phyloP scores from a whole-genome alignment of 37 sponge, comb jelly and placozoan genomes.

The Theonella swinhoei region DNA sequence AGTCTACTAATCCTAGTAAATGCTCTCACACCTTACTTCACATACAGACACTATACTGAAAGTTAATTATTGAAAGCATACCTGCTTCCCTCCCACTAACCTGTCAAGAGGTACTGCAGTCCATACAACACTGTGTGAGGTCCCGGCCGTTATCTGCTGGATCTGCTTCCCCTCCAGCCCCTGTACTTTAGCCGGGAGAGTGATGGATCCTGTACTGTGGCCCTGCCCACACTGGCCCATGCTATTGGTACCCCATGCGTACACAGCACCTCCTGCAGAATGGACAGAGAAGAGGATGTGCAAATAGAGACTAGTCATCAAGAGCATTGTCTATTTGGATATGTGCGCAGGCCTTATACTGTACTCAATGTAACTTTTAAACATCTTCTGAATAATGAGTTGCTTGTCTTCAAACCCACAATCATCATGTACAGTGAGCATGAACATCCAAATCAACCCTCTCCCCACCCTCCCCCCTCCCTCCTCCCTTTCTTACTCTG shows the following conservation, averaged over 20 bases:
- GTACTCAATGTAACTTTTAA: too few species aligned
- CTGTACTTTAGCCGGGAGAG: conserved; percentile 66
- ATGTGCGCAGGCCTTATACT: too few species aligned
- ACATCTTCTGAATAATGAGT: too few species aligned
- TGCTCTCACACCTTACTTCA: too few species aligned
- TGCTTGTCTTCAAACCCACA: too few species aligned
- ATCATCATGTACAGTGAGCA: too few species aligned
- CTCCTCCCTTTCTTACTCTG: conserved; percentile 64
- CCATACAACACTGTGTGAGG: conserved; percentile 92
- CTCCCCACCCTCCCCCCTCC: too few species aligned
- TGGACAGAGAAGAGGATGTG: not conserved
- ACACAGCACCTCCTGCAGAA: conserved; percentile 79
- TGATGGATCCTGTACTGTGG: conserved; percentile 59
- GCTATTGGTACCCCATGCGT: conserved; percentile 92
- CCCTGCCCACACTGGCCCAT: conserved; percentile 95
- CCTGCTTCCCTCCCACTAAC: conserved; percentile 45
- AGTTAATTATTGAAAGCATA: too few species aligned
- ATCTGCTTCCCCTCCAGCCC: conserved; percentile 70
- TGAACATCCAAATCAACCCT: too few species aligned
- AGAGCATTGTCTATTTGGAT: not conserved
- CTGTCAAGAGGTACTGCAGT: conserved; percentile 86
- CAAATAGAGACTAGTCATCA: not conserved
- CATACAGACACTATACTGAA: too few species aligned
- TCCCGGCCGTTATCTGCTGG: conserved; percentile 88
- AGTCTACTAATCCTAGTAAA: too few species aligned